Conservation (phyloP, 2,888 invertebrate species). For the Agriopis leucophaearia region DNA sequence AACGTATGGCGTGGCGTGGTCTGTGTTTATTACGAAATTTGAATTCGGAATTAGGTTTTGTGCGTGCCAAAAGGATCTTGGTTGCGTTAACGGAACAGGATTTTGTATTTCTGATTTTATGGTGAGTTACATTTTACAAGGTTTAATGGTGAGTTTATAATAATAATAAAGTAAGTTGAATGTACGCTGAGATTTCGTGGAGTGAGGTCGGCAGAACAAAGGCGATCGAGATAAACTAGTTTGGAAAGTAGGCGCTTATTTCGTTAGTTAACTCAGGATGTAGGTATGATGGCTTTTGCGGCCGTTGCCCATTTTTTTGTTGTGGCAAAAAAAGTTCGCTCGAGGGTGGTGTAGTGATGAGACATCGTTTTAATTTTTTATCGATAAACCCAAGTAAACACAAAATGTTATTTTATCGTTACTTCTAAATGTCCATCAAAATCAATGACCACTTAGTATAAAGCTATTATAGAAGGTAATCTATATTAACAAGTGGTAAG, state of each 20-base stretch:
- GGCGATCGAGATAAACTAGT: conserved; percentile 67
- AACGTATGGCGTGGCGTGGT: conserved; percentile 49
- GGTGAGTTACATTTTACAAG: conserved; percentile 59
- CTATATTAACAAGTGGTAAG: no score
- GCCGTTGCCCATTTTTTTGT: conserved; percentile 59
- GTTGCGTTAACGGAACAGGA: conserved; percentile 66
- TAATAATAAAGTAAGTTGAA: conserved; percentile 24
- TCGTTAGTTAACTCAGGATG: conserved; percentile 60
- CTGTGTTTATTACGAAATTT: conserved; percentile 59
- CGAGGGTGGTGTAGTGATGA: conserved; percentile 45
- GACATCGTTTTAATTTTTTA: conserved; percentile 17
- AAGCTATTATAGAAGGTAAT: no score
- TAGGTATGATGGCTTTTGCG: conserved; percentile 51
- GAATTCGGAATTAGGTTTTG: conserved; percentile 51
- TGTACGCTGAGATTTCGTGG: conserved; percentile 44
- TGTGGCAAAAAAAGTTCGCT: conserved; percentile 58
- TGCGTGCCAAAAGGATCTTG: conserved; percentile 65
- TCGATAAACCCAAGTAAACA: conserved; percentile 20
- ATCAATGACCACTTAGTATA: background rate
- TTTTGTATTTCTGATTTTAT: conserved; percentile 64
- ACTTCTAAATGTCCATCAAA: background rate
- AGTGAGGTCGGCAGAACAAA: conserved; percentile 64
- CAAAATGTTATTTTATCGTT: background rate
- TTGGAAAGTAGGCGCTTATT: conserved; percentile 67
- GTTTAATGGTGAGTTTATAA: no score